Conservation (phyloP, 37 sponge, comb jelly and placozoan genomes). For the Corticium candelabrum region DNA sequence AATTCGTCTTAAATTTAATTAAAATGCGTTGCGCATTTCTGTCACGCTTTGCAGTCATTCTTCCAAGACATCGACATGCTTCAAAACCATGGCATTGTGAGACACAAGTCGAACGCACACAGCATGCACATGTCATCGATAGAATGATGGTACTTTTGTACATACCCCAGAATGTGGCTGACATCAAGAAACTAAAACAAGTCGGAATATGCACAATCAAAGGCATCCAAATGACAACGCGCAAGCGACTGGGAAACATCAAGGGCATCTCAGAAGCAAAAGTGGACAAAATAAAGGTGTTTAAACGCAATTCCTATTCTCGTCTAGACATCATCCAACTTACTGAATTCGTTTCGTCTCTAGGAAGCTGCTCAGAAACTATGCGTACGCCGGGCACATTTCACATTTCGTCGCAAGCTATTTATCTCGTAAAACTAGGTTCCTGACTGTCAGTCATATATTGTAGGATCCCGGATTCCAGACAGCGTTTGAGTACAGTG, state of each 20-base stretch:
- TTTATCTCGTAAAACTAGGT: background rate
- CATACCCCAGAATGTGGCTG: slow-evolving; percentile 88
- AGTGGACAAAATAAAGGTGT: slow-evolving; percentile 98
- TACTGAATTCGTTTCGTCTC: background rate
- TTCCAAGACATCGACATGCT: slow-evolving; percentile 90
- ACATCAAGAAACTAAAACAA: slow-evolving; percentile 91
- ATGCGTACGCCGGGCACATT: background rate
- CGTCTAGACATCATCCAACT: background rate
- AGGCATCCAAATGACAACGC: slow-evolving; percentile 97
- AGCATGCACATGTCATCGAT: too few relatives aligned
- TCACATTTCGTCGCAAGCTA: too few relatives aligned
- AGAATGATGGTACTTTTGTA: too few relatives aligned
- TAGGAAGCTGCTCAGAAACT: slow-evolving; percentile 9
- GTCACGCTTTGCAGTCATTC: slow-evolving; percentile 32
- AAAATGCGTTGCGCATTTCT: background rate
- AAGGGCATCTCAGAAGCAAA: slow-evolving; percentile 98
- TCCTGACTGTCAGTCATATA: background rate
- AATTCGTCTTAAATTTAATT: background rate
- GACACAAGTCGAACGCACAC: background rate
- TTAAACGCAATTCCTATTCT: background rate
- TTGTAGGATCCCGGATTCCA: slow-evolving; percentile 72
- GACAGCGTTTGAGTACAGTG: slow-evolving; percentile 97
- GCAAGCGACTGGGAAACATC: slow-evolving; percentile 73
- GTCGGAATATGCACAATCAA: slow-evolving; percentile 96
- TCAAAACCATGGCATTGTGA: slow-evolving; percentile 92